Conservation (phyloP, 2,888 invertebrate genomes). For the Drosophila peninsularis region DNA sequence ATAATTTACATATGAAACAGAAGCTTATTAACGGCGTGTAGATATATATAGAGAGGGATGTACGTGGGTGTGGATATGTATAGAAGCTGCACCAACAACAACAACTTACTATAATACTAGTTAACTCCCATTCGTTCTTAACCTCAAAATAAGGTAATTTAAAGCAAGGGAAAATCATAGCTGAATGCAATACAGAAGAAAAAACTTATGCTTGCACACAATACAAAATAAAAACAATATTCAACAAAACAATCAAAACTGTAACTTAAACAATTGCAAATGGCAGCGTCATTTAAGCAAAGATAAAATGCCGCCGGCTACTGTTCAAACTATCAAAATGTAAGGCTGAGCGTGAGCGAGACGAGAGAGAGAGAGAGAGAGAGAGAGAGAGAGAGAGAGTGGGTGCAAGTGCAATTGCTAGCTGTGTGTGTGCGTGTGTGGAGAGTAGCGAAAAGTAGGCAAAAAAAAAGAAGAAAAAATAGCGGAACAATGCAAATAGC, state of each 20-base stretch:
- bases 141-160: conserved; percentile 51
- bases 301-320: conserved; percentile 41
- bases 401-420: conserved; percentile 4
- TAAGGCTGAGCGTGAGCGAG: conserved; percentile 16
- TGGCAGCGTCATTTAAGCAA: conserved; percentile 33
- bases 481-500: conserved; percentile 24
- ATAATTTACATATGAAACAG: conserved; percentile 44
- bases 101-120: conserved; percentile 58
- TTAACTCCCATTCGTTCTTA: conserved; percentile 54
- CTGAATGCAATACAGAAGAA: conserved; percentile 1
- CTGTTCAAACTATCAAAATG: conserved; percentile 27
- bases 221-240: conserved; percentile 7
- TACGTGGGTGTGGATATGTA: conserved; percentile 1
- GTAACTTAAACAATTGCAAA: conserved; percentile 26
- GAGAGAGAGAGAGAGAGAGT: no score
- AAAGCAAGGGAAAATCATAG: conserved; percentile 48
- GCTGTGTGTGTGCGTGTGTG: conserved; percentile 14
- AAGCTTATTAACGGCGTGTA: conserved; percentile 40
- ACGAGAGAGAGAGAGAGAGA: neutral
- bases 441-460: conserved; percentile 11
- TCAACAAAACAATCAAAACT: conserved; percentile 20
- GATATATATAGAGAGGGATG: conserved; percentile 6
- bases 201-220: conserved; percentile 6
- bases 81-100: conserved; percentile 18
- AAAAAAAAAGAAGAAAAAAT: conserved; percentile 17